A percentile compares a stretch with the other conserved stretches of the same genome.
These are phyloP conservation scores for Chromoteleia sp. DNA, from an alignment of 2,888 invertebrate species.

Conservation along the genomic window DNA sequence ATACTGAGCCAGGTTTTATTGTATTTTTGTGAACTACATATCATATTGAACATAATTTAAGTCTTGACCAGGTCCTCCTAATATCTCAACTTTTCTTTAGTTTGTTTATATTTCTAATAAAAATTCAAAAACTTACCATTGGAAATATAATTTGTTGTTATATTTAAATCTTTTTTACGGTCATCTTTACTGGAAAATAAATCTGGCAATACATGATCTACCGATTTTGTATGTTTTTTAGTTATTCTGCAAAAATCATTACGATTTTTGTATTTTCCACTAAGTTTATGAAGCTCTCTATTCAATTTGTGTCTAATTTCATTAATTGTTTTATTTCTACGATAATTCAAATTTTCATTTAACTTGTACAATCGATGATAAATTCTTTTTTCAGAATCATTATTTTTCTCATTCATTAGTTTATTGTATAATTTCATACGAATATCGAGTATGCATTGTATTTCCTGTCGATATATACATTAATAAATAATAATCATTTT, in stretches of 20 bases:
- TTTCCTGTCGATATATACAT: slow-evolving; percentile 86
- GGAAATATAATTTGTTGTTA: neutral
- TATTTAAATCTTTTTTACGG: neutral
- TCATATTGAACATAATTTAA: too few species aligned
- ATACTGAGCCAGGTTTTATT: too few species aligned
- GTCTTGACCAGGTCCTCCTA: too few species aligned
- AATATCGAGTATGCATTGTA: slow-evolving; percentile 89
- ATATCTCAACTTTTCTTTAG: too few species aligned
- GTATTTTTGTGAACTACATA: too few species aligned
- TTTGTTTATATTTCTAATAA: slow-evolving; percentile 13
- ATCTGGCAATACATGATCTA: neutral
- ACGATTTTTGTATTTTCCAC: slow-evolving; percentile 82
- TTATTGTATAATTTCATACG: slow-evolving; percentile 90
- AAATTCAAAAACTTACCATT: slow-evolving; percentile 11
- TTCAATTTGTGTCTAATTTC: slow-evolving; percentile 85
- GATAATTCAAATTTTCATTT: slow-evolving; percentile 86
- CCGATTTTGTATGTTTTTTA: slow-evolving; percentile 70
- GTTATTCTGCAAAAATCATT: slow-evolving; percentile 79
- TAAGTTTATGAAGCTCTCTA: slow-evolving; percentile 86
- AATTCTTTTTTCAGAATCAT: slow-evolving; percentile 84
- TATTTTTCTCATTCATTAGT: slow-evolving; percentile 86
- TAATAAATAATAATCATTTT: slow-evolving; percentile 14
- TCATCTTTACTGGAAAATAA: neutral
- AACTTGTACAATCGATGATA: slow-evolving; percentile 84
- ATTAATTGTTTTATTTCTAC: slow-evolving; percentile 86